Evolutionary conservation across 2,113 vertebrate species (phyloP).

Genomic region (Neolamprologus longior): DNA sequence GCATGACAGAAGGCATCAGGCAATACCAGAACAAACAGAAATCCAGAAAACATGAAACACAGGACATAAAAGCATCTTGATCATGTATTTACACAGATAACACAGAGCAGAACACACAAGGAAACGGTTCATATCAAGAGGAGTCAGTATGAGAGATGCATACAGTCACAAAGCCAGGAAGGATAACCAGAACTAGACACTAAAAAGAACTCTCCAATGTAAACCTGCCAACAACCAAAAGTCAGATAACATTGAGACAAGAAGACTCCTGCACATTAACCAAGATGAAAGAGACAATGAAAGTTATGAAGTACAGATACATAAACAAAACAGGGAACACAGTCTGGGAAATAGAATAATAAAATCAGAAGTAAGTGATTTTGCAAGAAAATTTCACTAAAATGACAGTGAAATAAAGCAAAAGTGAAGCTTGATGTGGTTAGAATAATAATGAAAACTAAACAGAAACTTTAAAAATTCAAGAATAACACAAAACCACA

Average conservation of each 20-base stretch:
- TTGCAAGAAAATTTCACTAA: neutral
- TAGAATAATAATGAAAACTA: neutral
- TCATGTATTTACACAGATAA: neutral
- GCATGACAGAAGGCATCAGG: neutral
- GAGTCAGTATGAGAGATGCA: neutral
- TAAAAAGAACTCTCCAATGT: neutral
- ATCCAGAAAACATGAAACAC: neutral
- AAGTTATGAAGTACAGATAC: neutral
- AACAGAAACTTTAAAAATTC: neutral
- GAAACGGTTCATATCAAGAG: neutral
- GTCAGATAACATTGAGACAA: neutral
- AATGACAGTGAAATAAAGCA: neutral
- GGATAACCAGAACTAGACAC: neutral
- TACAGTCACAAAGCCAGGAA: neutral
- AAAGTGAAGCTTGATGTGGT: neutral
- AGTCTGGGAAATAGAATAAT: neutral
- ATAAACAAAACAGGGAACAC: neutral
- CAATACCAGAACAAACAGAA: neutral
- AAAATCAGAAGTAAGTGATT: neutral
- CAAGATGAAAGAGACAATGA: neutral
- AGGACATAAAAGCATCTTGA: neutral
- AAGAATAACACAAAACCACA: neutral
- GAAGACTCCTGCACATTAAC: neutral
- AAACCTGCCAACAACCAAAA: neutral
- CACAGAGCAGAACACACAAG: neutral